phyloP scores from a whole-genome alignment of 2,797 vertebrate genomes.

The Falco novaeseelandiae region DNA sequence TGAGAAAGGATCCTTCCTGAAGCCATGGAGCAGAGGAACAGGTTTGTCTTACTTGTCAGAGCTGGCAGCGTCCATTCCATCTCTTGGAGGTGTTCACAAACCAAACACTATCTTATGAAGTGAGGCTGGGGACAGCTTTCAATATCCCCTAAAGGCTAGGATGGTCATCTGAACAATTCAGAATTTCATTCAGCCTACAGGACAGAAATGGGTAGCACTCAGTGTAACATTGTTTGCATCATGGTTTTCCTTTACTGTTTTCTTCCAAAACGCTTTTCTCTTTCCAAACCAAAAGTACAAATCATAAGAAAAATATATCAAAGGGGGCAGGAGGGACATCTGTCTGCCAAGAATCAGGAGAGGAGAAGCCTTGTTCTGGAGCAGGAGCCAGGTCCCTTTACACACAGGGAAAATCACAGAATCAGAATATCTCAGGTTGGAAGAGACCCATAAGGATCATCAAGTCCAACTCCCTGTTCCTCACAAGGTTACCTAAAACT shows the following conservation, averaged over 20 bases:
- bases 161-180: not conserved
- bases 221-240: not conserved
- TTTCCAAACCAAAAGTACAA: not conserved
- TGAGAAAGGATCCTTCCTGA: not conserved
- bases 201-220: not conserved
- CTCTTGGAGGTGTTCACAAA: not conserved
- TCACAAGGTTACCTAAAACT: no score
- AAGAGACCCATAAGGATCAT: no score
- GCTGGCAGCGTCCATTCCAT: not conserved
- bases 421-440: no score
- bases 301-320: not conserved
- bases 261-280: not conserved
- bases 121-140: not conserved
- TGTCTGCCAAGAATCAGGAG: not conserved
- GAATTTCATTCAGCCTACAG: not conserved
- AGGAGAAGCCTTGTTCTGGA: not conserved
- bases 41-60: not conserved
- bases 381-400: not conserved
- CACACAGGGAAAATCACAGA: not conserved
- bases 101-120: not conserved
- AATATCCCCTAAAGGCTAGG: not conserved
- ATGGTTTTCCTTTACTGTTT: not conserved
- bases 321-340: not conserved
- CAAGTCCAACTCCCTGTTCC: no score
- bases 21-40: not conserved